Conservation (phyloP, 2,888 invertebrate species). For the Drosophila cognata region DNA sequence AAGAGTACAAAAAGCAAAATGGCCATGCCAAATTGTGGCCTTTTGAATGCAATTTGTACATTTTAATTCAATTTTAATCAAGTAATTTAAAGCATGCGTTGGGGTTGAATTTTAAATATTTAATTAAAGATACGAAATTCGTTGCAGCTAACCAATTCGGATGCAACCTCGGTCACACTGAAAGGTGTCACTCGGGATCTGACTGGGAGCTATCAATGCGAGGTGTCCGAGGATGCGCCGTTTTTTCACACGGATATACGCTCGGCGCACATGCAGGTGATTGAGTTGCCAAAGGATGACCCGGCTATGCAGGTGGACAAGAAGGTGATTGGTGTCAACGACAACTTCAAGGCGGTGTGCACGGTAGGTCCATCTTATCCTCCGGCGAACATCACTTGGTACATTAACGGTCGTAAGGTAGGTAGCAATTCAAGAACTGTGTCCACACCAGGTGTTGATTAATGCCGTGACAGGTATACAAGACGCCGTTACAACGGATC, state of each 20-base stretch:
- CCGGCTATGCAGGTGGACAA: constrained; percentile 86
- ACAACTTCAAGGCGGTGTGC: constrained; percentile 86
- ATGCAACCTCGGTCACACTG: constrained; percentile 86
- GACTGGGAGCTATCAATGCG: constrained; percentile 87
- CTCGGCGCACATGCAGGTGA: constrained; percentile 86
- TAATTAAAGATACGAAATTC: constrained; percentile 20
- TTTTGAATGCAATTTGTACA: constrained; percentile 15
- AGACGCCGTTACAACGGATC: constrained; percentile 84
- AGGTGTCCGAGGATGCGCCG: constrained; percentile 87
- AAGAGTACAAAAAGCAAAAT: constrained; percentile 24
- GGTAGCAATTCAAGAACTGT: constrained; percentile 47
- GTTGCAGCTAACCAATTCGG: constrained; percentile 86
- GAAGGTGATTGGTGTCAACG: constrained; percentile 86
- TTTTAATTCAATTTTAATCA: constrained; percentile 35
- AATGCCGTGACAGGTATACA: constrained; percentile 78
- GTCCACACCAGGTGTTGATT: constrained; percentile 19
- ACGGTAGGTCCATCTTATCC: constrained; percentile 87
- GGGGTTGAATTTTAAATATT: constrained; percentile 9
- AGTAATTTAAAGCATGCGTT: constrained; percentile 9
- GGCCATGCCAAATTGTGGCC: constrained; percentile 9
- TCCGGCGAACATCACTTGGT: constrained; percentile 87
- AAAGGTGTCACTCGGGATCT: constrained; percentile 86
- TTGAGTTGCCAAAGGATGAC: constrained; percentile 86
- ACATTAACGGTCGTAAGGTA: constrained; percentile 86
- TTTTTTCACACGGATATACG: constrained; percentile 87